Conservation (phyloP, 2,888 invertebrate species). For the Tanaodytes sp. region DNA sequence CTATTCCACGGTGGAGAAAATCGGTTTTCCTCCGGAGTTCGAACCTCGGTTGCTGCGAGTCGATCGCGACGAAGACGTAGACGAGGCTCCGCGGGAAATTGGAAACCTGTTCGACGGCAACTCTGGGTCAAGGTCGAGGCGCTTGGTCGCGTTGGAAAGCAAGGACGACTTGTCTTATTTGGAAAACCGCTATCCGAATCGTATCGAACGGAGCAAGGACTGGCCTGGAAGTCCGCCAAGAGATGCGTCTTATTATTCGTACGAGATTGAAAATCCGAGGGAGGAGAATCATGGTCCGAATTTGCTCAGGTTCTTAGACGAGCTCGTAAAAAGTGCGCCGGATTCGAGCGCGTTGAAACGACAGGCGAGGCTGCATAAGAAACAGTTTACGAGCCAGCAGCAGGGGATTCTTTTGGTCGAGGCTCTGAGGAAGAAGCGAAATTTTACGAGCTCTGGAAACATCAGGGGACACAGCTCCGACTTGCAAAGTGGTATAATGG, state of each 20-base stretch:
- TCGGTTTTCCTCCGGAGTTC: slow-evolving; percentile 1
- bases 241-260: slow-evolving; percentile 41
- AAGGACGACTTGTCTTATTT: slow-evolving; percentile 9
- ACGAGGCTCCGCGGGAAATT: slow-evolving; percentile 5
- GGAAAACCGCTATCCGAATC: slow-evolving; percentile 32
- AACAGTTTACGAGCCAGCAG: slow-evolving; percentile 79
- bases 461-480: slow-evolving; percentile 76
- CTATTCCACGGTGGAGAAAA: slow-evolving; percentile 13
- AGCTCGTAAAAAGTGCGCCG: slow-evolving; percentile 50
- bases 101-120: slow-evolving; percentile 23
- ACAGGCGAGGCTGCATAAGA: slow-evolving; percentile 58
- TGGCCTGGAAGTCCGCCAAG: slow-evolving; percentile 30
- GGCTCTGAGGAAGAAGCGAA: slow-evolving; percentile 80
- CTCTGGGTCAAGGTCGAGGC: slow-evolving; percentile 39
- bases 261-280: slow-evolving; percentile 24
- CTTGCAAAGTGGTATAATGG: slow-evolving; percentile 82
- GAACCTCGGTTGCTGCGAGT: slow-evolving; percentile 21
- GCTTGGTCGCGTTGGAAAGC: slow-evolving; percentile 25
- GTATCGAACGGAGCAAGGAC: slow-evolving; percentile 16
- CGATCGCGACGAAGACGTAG: slow-evolving; percentile 15
- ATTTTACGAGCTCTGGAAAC: slow-evolving; percentile 71
- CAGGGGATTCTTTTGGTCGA: slow-evolving; percentile 84
- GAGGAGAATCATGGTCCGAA: slow-evolving; percentile 24
- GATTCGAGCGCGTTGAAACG: slow-evolving; percentile 30
- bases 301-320: slow-evolving; percentile 57